These are phyloP conservation scores for Diceros bicornis DNA, from an alignment of 2,797 vertebrate species.

Conservation along the genomic window DNA sequence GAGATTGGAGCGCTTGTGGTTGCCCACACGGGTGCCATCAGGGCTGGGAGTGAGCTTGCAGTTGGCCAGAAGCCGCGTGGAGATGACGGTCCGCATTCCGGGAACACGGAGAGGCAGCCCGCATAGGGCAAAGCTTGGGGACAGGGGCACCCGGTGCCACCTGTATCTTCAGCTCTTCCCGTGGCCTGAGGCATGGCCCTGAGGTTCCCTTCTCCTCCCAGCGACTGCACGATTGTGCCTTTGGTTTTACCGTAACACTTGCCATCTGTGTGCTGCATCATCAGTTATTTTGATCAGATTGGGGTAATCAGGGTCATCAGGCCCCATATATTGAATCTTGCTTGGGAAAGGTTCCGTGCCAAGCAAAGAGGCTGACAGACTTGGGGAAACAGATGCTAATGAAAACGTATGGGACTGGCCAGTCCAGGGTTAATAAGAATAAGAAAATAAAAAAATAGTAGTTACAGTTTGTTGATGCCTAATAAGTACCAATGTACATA, in stretches of 20 bases:
- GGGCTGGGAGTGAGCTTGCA: slow-evolving; percentile 94
- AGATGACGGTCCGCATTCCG: slow-evolving; percentile 95
- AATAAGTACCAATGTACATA: background rate
- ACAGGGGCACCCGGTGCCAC: background rate
- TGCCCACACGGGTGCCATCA: slow-evolving; percentile 92
- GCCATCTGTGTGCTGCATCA: slow-evolving; percentile 94
- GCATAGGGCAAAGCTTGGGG: background rate
- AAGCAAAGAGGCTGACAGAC: slow-evolving; percentile 92
- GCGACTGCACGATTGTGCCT: background rate
- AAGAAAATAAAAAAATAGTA: background rate
- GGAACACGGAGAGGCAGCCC: slow-evolving; percentile 10
- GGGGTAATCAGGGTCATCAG: slow-evolving; percentile 93
- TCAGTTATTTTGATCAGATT: slow-evolving; percentile 92
- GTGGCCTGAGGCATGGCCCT: background rate
- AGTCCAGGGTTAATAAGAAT: background rate
- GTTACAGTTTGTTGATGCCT: background rate
- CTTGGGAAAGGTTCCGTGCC: slow-evolving; percentile 94
- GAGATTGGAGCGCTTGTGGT: slow-evolving; percentile 94
- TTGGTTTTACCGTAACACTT: slow-evolving; percentile 57
- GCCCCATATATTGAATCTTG: slow-evolving; percentile 92
- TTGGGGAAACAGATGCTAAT: slow-evolving; percentile 71
- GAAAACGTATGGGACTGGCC: background rate
- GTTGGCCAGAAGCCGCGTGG: slow-evolving; percentile 92
- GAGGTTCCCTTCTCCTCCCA: background rate
- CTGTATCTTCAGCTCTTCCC: background rate